Conservation (phyloP, 2,113 vertebrate genomes). For the Paracyprichromis sp. region DNA sequence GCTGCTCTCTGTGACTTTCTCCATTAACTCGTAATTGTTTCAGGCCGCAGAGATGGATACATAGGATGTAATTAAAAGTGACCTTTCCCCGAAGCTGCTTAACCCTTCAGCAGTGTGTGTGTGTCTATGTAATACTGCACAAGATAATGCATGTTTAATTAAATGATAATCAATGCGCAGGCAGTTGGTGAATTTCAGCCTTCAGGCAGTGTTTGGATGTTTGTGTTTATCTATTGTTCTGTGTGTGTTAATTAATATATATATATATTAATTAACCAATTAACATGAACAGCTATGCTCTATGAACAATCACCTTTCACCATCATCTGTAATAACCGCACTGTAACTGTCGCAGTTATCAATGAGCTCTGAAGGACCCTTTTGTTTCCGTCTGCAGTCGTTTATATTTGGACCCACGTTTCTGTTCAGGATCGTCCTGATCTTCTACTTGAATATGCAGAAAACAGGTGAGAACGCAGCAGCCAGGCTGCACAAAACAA, state of each 20-base stretch:
- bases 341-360: not conserved
- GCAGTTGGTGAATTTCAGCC: not conserved
- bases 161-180: slow-evolving; percentile 21
- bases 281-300: not conserved
- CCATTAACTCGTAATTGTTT: slow-evolving; percentile 58
- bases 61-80: slow-evolving; percentile 61
- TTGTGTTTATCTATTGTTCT: not conserved
- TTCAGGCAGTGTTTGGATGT: not conserved
- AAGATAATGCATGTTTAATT: slow-evolving; percentile 44
- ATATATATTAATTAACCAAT: not conserved
- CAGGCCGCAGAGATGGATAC: slow-evolving; percentile 29
- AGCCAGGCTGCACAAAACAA: not conserved
- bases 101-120: not conserved
- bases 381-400: not conserved
- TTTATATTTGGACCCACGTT: not conserved
- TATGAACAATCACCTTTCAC: not conserved
- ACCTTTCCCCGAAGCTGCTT: slow-evolving; percentile 44
- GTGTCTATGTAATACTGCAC: not conserved
- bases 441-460: not conserved
- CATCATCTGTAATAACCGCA: not conserved
- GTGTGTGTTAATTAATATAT: not conserved
- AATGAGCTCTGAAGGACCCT: not conserved
- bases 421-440: not conserved
- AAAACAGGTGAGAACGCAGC: not conserved
- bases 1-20: slow-evolving; percentile 33